phyloP scores from a whole-genome alignment of 2,888 invertebrate species.

The Platycnemis pennipes region DNA sequence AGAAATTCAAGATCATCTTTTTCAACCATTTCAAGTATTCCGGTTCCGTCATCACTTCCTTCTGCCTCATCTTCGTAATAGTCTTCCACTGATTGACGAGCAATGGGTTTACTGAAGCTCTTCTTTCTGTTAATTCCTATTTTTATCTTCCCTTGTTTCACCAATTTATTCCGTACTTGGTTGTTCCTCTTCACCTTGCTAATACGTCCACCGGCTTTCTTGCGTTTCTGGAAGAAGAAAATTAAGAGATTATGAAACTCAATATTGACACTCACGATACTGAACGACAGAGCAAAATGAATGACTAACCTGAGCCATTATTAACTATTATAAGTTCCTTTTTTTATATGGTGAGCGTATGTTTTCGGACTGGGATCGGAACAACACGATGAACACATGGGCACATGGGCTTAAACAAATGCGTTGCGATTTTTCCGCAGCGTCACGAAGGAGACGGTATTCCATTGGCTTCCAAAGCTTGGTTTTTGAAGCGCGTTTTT shows the following conservation, averaged over 20 bases:
- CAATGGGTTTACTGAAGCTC: constrained; percentile 77
- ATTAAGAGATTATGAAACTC: neutral
- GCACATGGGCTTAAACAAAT: constrained; percentile 1
- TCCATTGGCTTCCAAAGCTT: neutral
- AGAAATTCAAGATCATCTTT: constrained; percentile 82
- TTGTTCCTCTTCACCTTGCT: constrained; percentile 82
- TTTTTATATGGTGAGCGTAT: neutral
- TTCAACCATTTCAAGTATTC: constrained; percentile 83
- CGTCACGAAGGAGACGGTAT: too few species aligned
- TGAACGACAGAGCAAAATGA: neutral
- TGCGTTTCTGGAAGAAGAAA: constrained; percentile 78
- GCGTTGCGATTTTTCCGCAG: neutral
- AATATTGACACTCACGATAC: neutral
- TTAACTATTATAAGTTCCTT: neutral
- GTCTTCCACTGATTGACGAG: constrained; percentile 73
- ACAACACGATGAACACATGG: neutral
- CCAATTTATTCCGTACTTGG: constrained; percentile 82
- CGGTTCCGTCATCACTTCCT: constrained; percentile 81
- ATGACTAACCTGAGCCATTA: neutral
- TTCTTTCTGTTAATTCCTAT: constrained; percentile 79
- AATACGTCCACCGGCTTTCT: constrained; percentile 80
- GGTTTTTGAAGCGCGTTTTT: neutral
- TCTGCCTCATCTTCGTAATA: constrained; percentile 78
- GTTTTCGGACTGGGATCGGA: neutral
- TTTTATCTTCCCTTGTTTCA: constrained; percentile 81